Evolutionary conservation across 2,888 invertebrate genomes (phyloP), one percentile per base, ranked within the genome.

Genomic region (Troglohyphantes excavatus): DNA sequence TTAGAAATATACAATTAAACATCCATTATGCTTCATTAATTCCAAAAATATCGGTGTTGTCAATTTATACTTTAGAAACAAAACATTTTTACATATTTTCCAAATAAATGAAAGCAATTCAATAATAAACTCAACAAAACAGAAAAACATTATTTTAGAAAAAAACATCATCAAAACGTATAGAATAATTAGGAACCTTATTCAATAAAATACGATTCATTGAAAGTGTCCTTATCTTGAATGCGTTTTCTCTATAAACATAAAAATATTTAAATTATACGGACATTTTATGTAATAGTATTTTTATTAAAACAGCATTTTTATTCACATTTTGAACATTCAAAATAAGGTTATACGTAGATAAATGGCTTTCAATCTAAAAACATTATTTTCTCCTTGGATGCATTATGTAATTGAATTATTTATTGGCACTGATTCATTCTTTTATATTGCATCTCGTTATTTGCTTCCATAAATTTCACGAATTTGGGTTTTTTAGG

Each of bases 391-490:
- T 53, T 53, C 0, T 53, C 53, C 53, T 5, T 53, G 17, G 17
- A n/a, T 53, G 53, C 53, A 13, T 53, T n/a, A 53, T 53, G 53
- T 53, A 53, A 53, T 53, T 53, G 53, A 53, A 53, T 53, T 53
- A 17, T 53, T 13, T 17, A 53, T 53, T 53, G 53, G 17, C 53
- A 53, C 13, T 17, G 53, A 13, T 33, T 33, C 33, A 9, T 33
- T 33, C 33, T 33, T 33, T 33, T 33, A 33, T 33, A 33, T 33
- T 33, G 33, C 33, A 3, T 33, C 9, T 33, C 33, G 3, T 33
- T 33, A 33, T 53, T 53, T 53, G 2, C 17, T 53, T 53, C 13
- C 17, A 17, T 65, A 65, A 3, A 26, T 26, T 65, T 9, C 23
- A 65, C 1, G 23, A 27, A 65, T 26, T 26, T 65, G 9, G 65